Evolutionary conservation across 1,140 invertebrate genomes (phyloP).

Genomic region (Pomacea maculata): DNA sequence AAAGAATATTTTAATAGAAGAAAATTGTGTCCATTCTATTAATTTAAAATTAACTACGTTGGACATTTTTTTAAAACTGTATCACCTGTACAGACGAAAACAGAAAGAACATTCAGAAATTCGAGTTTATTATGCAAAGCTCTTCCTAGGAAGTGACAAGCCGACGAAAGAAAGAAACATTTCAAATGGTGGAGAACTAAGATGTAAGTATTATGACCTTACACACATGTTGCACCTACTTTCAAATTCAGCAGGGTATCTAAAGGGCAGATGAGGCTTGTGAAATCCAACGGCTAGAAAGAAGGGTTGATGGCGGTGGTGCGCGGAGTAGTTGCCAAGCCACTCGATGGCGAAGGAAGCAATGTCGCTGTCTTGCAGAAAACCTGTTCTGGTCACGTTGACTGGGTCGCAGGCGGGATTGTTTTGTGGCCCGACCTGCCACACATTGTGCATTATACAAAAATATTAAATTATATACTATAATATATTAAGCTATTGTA

Average conservation of each 20-base stretch:
- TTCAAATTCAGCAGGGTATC: slow-evolving; percentile 27
- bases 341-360: slow-evolving; percentile 13
- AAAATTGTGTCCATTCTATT: no score
- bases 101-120: neutral
- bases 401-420: neutral
- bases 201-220: neutral
- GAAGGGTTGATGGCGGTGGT: slow-evolving; percentile 28
- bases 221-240: neutral
- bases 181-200: neutral
- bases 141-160: neutral
- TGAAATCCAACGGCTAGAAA: slow-evolving; percentile 42
- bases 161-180: neutral
- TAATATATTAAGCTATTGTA: neutral
- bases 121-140: neutral
- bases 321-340: neutral
- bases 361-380: slow-evolving; percentile 7
- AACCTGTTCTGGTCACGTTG: neutral
- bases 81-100: neutral
- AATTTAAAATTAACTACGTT: no score
- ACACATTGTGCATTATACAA: no score
- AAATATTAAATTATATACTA: no score
- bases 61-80: neutral
- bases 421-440: neutral
- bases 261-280: slow-evolving; percentile 42
- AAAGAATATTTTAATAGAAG: no score